A percentile compares a stretch with the other conserved stretches of the same genome.
These are phyloP conservation scores for Phocoena phocoena DNA, from an alignment of 2,113 vertebrate species.

Conservation along the genomic window DNA sequence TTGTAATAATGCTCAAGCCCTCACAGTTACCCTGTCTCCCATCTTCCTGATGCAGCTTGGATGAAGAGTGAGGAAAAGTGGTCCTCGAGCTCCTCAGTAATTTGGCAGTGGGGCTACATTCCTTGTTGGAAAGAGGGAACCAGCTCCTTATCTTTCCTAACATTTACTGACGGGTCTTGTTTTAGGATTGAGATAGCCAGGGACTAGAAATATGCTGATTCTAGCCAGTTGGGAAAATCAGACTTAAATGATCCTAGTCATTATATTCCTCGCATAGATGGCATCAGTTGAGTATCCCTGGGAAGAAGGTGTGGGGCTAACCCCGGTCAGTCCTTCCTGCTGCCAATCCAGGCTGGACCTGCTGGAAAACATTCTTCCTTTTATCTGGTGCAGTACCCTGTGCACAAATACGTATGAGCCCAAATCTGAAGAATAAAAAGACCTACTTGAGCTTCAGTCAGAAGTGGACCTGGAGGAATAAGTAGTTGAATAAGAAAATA, in stretches of 20 bases:
- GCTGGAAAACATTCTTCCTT: background rate
- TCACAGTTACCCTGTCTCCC: background rate
- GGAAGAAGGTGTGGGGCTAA: background rate
- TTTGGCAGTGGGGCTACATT: background rate
- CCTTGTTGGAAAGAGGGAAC: background rate
- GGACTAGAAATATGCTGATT: background rate
- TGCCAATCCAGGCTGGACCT: no score
- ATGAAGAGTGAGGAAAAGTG: background rate
- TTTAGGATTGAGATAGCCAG: background rate
- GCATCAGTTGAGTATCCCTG: background rate
- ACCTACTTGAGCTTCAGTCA: background rate
- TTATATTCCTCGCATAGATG: background rate
- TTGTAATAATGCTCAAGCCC: background rate
- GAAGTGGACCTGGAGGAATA: background rate
- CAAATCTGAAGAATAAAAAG: background rate
- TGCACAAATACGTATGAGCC: background rate
- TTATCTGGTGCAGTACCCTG: background rate
- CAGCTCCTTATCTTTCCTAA: background rate
- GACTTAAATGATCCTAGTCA: background rate
- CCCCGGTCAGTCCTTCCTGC: background rate
- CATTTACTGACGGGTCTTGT: background rate
- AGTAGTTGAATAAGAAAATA: background rate
- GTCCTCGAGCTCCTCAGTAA: background rate
- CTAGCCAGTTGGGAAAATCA: background rate
- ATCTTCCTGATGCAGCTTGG: background rate